phyloP scores from a whole-genome alignment of 2,888 invertebrate species.

The Sepiola atlantica region DNA sequence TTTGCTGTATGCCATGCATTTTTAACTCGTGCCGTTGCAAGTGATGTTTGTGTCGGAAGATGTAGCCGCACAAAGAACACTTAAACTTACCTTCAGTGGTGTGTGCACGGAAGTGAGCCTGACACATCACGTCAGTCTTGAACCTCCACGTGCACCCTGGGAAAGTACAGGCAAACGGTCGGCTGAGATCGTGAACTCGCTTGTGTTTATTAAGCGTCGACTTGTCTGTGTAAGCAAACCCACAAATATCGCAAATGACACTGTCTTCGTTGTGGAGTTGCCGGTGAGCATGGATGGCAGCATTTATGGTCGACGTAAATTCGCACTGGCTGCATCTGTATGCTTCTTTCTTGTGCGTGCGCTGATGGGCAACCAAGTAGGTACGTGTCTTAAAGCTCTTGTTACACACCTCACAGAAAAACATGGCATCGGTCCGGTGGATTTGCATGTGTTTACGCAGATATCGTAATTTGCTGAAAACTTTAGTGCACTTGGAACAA shows the following conservation, averaged over 20 bases:
- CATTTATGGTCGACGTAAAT: constrained; percentile 66
- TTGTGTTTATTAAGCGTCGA: constrained; percentile 71
- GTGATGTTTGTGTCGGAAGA: constrained; percentile 72
- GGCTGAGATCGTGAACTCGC: constrained; percentile 68
- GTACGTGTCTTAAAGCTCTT: constrained; percentile 69
- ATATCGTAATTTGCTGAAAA: constrained; percentile 66
- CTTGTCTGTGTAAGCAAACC: constrained; percentile 69
- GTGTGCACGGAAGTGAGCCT: constrained; percentile 68
- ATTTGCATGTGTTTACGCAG: constrained; percentile 63
- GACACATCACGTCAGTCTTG: constrained; percentile 68
- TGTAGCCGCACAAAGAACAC: constrained; percentile 67
- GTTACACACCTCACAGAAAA: constrained; percentile 68
- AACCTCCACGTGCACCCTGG: constrained; percentile 72
- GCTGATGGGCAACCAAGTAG: constrained; percentile 65
- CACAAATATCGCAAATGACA: constrained; percentile 71
- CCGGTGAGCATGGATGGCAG: constrained; percentile 69
- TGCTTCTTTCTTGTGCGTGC: constrained; percentile 62
- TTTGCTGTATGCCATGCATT: constrained; percentile 62
- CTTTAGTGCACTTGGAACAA: constrained; percentile 66
- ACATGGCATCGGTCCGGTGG: constrained; percentile 63
- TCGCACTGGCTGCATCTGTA: constrained; percentile 70
- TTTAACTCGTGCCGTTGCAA: constrained; percentile 67
- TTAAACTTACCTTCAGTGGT: constrained; percentile 66
- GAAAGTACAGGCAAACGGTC: constrained; percentile 68
- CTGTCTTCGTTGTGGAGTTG: constrained; percentile 70